These are phyloP conservation scores for Toxotes lorentzi DNA, from an alignment of 2,797 vertebrate genomes.

Conservation along the genomic window DNA sequence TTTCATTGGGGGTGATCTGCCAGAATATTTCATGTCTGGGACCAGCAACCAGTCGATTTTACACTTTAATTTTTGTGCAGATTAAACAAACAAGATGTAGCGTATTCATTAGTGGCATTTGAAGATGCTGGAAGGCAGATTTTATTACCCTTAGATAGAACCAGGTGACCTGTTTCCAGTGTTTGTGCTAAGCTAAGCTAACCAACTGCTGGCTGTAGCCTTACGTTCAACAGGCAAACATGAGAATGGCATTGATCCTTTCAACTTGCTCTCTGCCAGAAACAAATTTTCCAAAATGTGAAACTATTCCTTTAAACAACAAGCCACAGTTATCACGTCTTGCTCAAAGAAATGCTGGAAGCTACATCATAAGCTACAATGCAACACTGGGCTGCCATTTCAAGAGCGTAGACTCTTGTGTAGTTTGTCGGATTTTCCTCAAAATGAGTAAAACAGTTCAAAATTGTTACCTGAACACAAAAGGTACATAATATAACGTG, in stretches of 20 bases:
- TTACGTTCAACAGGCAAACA: neutral
- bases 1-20: no score
- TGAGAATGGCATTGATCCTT: neutral
- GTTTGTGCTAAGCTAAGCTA: slow-evolving; percentile 12
- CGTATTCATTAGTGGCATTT: neutral
- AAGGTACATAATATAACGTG: slow-evolving; percentile 38
- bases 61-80: neutral
- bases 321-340: slow-evolving; percentile 7
- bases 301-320: slow-evolving; percentile 42
- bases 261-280: neutral
- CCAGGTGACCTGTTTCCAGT: neutral
- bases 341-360: slow-evolving; percentile 39
- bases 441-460: slow-evolving; percentile 33
- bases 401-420: slow-evolving; percentile 33
- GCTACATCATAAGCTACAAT: slow-evolving; percentile 20
- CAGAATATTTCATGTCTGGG: neutral
- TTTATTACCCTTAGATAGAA: neutral
- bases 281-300: slow-evolving; percentile 22
- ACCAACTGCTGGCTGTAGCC: neutral
- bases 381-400: neutral
- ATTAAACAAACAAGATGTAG: neutral
- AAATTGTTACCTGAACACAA: slow-evolving; percentile 37
- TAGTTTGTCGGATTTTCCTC: slow-evolving; percentile 35
- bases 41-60: neutral
- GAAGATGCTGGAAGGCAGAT: neutral